A percentile compares a stretch with the other conserved stretches of the same genome.
phyloP scores from a whole-genome alignment of 1,140 invertebrate species.

The Sipha flava region DNA sequence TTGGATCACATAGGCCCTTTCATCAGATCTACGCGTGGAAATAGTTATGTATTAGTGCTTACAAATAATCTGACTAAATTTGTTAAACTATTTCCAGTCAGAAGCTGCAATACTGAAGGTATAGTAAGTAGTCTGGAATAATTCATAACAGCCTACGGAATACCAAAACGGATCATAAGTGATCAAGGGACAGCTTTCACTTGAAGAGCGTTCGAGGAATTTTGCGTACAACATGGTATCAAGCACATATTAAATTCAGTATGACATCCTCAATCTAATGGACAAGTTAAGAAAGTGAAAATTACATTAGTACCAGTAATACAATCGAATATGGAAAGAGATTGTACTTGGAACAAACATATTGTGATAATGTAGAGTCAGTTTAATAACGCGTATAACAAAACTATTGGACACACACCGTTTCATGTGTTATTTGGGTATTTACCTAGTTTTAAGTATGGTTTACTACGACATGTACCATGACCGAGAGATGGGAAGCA shows the following conservation, averaged over 20 bases:
- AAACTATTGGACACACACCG: neutral
- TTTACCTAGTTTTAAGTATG: neutral
- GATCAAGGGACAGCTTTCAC: neutral
- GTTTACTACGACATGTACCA: neutral
- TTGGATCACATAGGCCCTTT: neutral
- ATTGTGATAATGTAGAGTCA: neutral
- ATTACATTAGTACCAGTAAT: neutral
- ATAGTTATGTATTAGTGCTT: neutral
- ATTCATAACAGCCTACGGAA: neutral
- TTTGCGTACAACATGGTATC: neutral
- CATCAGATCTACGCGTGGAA: neutral
- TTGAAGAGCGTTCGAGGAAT: neutral
- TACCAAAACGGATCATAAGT: neutral
- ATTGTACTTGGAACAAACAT: neutral
- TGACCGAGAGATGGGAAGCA: neutral
- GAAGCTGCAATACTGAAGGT: neutral
- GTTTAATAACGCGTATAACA: neutral
- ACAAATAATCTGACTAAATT: constrained; percentile 20
- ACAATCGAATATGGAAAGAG: neutral
- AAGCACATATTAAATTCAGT: neutral
- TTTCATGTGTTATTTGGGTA: neutral
- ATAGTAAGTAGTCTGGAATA: neutral
- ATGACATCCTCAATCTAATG: constrained; percentile 6
- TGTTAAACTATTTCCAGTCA: neutral
- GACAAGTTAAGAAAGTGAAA: neutral